These are phyloP conservation scores for Phalacrocorax brasilianus DNA, from an alignment of 2,113 vertebrate genomes.

Conservation along the genomic window DNA sequence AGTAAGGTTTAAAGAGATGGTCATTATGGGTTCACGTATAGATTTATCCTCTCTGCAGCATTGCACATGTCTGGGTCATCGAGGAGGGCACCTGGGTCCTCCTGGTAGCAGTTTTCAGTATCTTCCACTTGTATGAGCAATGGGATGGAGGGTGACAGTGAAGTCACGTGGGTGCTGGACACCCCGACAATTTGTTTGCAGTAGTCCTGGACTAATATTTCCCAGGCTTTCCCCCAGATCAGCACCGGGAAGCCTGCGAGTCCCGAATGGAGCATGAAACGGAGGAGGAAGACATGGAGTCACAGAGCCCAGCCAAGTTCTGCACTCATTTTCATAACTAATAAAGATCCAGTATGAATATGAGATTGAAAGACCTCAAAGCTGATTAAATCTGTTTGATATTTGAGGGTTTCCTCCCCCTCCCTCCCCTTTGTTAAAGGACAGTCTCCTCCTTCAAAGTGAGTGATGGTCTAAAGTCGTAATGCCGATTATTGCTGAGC, in stretches of 20 bases:
- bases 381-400: constrained; percentile 57
- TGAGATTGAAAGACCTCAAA: constrained; percentile 33
- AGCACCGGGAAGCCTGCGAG: not conserved
- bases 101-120: not conserved
- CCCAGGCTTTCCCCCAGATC: not conserved
- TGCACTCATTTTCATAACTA: constrained; percentile 6
- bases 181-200: not conserved
- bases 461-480: constrained; percentile 50
- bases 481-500: constrained; percentile 64
- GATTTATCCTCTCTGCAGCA: not conserved
- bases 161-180: not conserved
- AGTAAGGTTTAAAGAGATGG: not conserved
- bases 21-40: not conserved
- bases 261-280: not conserved
- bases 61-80: fast-evolving
- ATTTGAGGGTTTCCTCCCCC: not conserved
- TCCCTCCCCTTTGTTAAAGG: constrained; percentile 35
- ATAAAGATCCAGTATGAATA: constrained; percentile 2
- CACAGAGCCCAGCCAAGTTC: not conserved
- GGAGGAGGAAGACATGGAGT: not conserved
- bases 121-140: not conserved
- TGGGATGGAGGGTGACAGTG: not conserved
- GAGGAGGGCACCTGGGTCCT: not conserved
- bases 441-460: constrained; percentile 62
- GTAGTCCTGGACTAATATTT: not conserved